Percentiles rank a stretch among this genome's conserved stretches.
Conservation (phyloP, 53 echinoderm and acorn worm genomes). For the Echinarachnius parma region DNA sequence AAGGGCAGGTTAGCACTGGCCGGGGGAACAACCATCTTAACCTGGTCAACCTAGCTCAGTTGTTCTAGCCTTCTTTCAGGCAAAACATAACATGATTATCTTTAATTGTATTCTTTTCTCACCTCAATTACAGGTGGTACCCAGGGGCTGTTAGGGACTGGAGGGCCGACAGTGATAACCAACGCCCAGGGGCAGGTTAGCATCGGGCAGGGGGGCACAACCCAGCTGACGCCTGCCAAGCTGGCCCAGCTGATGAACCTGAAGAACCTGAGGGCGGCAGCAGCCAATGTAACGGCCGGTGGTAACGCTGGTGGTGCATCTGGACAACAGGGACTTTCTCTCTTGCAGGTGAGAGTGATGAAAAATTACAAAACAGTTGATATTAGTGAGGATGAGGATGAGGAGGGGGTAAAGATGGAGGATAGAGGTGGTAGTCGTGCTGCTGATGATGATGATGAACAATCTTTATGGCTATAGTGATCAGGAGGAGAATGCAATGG, state of each 20-base stretch:
- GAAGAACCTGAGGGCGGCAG: conserved; percentile 31
- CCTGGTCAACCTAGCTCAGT: too few species aligned
- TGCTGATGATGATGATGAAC: too few species aligned
- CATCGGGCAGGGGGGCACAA: conserved; percentile 38
- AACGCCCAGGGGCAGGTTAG: conserved; percentile 62
- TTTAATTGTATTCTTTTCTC: neutral
- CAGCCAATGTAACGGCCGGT: neutral
- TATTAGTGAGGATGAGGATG: too few species aligned
- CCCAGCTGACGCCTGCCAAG: conserved; percentile 48
- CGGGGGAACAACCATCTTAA: too few species aligned
- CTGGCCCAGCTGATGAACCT: conserved; percentile 70
- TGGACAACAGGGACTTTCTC: conserved; percentile 54
- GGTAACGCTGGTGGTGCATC: too few species aligned
- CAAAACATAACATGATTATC: neutral
- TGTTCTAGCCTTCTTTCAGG: too few species aligned
- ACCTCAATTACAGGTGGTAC: conserved; percentile 32
- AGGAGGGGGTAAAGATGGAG: too few species aligned
- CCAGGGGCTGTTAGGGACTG: conserved; percentile 42
- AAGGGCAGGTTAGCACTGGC: too few species aligned
- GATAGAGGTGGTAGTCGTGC: too few species aligned
- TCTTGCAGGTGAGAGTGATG: conserved; percentile 56
- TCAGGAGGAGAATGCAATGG: too few species aligned
- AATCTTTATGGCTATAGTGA: too few species aligned
- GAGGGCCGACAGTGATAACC: conserved; percentile 47
- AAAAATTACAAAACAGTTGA: too few species aligned